Evolutionary conservation across 2,797 vertebrate genomes (phyloP).

Genomic region (Galago senegalensis): DNA sequence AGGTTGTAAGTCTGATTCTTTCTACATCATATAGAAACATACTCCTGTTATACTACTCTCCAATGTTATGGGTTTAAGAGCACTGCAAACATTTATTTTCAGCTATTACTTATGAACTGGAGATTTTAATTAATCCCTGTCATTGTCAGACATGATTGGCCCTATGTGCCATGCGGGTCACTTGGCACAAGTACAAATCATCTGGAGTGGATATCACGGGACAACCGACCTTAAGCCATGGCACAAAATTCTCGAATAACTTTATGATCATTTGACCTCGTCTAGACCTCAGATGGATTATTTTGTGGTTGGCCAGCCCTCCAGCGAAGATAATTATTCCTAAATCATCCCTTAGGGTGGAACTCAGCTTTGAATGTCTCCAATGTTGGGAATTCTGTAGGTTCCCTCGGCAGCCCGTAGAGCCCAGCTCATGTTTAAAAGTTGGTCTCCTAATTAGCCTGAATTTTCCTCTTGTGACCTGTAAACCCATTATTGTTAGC

Average conservation of each 20-base stretch:
- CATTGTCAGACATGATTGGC: background rate
- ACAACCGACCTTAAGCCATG: background rate
- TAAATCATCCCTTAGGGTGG: conserved; percentile 57
- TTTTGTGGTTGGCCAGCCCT: conserved; percentile 39
- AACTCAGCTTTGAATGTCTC: conserved; percentile 36
- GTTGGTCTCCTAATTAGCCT: conserved; percentile 53
- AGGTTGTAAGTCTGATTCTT: background rate
- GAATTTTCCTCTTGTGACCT: conserved; percentile 7
- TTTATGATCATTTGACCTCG: background rate
- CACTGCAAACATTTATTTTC: conserved; percentile 5
- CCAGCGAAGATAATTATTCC: conserved; percentile 15
- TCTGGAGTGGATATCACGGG: fast-evolving
- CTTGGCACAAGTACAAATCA: background rate
- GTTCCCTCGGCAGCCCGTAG: background rate
- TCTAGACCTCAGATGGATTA: background rate
- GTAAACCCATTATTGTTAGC: background rate
- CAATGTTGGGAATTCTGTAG: background rate
- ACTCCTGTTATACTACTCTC: background rate
- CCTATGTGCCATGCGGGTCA: background rate
- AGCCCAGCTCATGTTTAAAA: conserved; percentile 24
- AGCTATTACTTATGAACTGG: background rate
- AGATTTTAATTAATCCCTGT: conserved; percentile 11
- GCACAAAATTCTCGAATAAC: background rate
- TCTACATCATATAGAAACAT: background rate
- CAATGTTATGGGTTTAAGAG: background rate